These are phyloP conservation scores for Rhyacichthys aspro DNA, from an alignment of 2,797 vertebrate genomes.

Conservation along the genomic window DNA sequence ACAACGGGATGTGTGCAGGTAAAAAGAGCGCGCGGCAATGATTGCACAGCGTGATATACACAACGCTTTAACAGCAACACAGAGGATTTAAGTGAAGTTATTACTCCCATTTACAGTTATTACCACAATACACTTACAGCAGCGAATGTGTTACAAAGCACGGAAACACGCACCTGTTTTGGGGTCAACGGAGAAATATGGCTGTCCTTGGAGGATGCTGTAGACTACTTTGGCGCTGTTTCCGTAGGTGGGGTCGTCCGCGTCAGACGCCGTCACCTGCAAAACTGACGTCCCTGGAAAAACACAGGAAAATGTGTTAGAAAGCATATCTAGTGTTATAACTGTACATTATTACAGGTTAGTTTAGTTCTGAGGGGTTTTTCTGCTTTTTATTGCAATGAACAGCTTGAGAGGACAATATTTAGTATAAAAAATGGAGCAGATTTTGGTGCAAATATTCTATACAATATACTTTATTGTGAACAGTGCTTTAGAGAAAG, in stretches of 20 bases:
- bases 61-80: conserved; percentile 33
- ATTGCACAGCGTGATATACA: conserved; percentile 21
- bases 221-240: conserved; percentile 97
- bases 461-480: too few species aligned
- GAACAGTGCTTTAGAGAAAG: too few species aligned
- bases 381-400: too few species aligned
- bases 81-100: conserved; percentile 15
- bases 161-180: conserved; percentile 86
- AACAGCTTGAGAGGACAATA: too few species aligned
- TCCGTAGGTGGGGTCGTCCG: conserved; percentile 97
- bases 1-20: conserved; percentile 26
- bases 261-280: conserved; percentile 95
- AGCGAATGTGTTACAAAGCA: background rate
- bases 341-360: too few species aligned
- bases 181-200: conserved; percentile 98
- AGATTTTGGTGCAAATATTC: too few species aligned
- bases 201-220: conserved; percentile 98
- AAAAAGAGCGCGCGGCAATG: background rate
- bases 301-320: conserved; percentile 12
- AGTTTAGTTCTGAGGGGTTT: too few species aligned
- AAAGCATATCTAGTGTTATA: too few species aligned
- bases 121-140: conserved; percentile 1
- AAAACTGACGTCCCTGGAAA: conserved; percentile 92
- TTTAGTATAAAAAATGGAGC: too few species aligned
- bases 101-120: conserved; percentile 22